Conservation (phyloP, 92 coral and sea anemone species). For the Galaxea fascicularis region DNA sequence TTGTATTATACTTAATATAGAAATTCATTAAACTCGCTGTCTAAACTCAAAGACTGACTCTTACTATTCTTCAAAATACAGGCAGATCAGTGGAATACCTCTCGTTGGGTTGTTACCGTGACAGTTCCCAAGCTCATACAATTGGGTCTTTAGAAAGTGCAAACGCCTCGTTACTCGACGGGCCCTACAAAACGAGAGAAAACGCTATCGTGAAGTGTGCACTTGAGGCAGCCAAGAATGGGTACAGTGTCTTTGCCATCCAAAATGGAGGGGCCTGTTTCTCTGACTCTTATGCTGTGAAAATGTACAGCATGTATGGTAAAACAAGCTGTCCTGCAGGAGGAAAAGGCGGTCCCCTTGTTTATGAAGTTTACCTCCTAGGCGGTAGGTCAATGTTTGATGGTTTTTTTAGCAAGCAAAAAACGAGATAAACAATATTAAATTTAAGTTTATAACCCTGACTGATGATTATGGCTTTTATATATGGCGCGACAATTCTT, state of each 20-base stretch:
- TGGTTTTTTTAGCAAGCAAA: too few species aligned
- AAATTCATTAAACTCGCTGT: too few species aligned
- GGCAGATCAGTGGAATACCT: conserved; percentile 30
- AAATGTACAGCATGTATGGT: conserved; percentile 13
- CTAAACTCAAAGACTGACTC: too few species aligned
- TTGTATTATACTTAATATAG: too few species aligned
- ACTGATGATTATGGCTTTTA: too few species aligned
- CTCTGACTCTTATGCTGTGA: not conserved
- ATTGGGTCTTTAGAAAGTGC: conserved; percentile 10
- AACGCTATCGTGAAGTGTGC: conserved; percentile 32
- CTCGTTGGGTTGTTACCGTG: conserved; percentile 11
- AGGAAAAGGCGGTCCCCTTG: conserved; percentile 16
- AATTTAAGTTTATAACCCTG: too few species aligned
- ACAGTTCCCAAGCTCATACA: not conserved
- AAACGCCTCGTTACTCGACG: conserved; percentile 14
- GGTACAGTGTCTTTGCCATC: conserved; percentile 21
- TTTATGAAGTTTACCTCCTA: conserved; percentile 17
- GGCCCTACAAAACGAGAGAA: conserved; percentile 3
- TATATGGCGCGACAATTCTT: too few species aligned
- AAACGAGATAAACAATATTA: too few species aligned
- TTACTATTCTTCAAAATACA: not conserved
- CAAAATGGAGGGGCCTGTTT: conserved; percentile 23
- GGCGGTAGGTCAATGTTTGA: conserved; percentile 9
- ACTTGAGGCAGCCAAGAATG: conserved; percentile 30
- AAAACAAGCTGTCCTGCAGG: not conserved